Conservation (phyloP, 2,113 vertebrate species). For the Muscicapa adusta region DNA sequence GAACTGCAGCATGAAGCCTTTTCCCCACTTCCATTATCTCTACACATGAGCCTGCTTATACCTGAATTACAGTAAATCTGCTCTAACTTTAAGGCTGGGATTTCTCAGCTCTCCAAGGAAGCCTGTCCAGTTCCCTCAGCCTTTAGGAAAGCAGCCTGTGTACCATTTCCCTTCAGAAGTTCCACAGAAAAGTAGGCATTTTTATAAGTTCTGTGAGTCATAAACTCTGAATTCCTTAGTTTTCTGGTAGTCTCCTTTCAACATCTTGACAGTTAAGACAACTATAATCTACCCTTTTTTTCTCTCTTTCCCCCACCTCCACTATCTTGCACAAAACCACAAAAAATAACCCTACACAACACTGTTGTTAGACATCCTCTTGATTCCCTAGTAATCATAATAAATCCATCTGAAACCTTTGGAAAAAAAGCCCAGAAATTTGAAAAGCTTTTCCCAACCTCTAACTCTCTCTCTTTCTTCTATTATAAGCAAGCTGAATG, state of each 20-base stretch:
- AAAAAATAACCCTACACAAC: background rate
- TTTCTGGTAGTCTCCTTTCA: background rate
- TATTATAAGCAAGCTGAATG: background rate
- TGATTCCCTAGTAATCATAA: background rate
- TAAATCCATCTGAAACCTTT: background rate
- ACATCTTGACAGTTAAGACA: background rate
- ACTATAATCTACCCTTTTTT: background rate
- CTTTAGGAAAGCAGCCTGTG: background rate
- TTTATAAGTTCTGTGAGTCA: background rate
- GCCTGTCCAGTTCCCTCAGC: background rate
- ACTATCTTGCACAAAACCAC: background rate
- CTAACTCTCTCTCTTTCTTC: background rate
- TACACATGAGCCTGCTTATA: background rate
- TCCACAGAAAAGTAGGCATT: background rate
- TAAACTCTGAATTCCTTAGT: background rate
- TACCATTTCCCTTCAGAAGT: background rate
- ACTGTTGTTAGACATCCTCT: background rate
- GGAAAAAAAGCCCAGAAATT: background rate
- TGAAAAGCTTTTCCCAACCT: background rate
- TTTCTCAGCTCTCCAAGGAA: background rate
- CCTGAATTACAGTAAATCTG: background rate
- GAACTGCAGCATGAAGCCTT: background rate
- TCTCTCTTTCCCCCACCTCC: rapidly evolving
- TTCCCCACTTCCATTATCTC: background rate
- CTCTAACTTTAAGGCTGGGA: background rate